A percentile compares a stretch with the other conserved stretches of the same genome.
phyloP scores from a whole-genome alignment of 2,888 invertebrate species.

The Leptopilina syphax region DNA sequence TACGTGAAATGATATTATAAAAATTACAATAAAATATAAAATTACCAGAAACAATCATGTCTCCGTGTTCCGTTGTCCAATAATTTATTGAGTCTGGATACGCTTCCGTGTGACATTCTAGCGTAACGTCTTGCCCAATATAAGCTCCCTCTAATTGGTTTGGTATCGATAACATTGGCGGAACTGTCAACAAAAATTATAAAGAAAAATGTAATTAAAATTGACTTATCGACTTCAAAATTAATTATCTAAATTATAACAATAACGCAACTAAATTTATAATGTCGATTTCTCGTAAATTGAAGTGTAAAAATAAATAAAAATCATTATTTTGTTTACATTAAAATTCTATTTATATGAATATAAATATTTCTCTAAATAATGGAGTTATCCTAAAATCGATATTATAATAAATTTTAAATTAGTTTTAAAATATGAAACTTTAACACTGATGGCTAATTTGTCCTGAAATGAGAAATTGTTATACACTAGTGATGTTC shows the following conservation, averaged over 20 bases:
- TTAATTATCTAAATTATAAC: too few species aligned
- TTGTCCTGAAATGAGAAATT: not conserved
- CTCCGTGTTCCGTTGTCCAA: conserved; percentile 94
- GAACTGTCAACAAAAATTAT: conserved; percentile 81
- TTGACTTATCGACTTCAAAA: too few species aligned
- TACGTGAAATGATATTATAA: not conserved
- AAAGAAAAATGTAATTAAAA: conserved; percentile 1
- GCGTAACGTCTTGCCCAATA: conserved; percentile 90
- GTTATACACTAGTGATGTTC: conserved; percentile 16
- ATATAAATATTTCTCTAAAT: too few species aligned
- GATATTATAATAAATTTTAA: too few species aligned
- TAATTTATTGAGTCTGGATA: conserved; percentile 96
- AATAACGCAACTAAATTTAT: too few species aligned
- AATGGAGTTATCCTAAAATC: too few species aligned
- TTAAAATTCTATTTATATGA: too few species aligned
- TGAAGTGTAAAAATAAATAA: too few species aligned
- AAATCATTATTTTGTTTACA: too few species aligned
- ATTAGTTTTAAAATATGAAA: too few species aligned
- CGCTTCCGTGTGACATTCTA: conserved; percentile 95
- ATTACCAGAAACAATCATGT: conserved; percentile 95
- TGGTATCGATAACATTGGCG: conserved; percentile 95
- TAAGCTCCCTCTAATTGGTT: conserved; percentile 95
- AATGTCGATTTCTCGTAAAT: too few species aligned
- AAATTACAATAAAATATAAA: conserved; percentile 44
- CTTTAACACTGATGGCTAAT: not conserved